Evolutionary conservation across 2,888 invertebrate species (phyloP).

Genomic region (Halictus quadricinctus): DNA sequence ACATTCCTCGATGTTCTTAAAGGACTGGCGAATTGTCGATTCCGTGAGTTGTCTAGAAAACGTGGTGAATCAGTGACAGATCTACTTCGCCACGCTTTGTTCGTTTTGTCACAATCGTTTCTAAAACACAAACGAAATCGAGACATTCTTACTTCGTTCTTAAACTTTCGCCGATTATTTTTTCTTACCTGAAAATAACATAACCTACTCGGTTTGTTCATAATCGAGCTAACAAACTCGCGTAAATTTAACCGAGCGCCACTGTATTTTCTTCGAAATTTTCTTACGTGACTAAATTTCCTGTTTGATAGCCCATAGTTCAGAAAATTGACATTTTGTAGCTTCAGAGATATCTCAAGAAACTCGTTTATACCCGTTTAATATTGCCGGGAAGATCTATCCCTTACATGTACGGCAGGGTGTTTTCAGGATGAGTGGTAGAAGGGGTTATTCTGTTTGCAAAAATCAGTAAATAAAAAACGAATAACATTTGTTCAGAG

Average conservation of each 20-base stretch:
- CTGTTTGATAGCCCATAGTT: background rate
- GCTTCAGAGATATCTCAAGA: too few relatives aligned
- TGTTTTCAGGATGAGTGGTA: too few relatives aligned
- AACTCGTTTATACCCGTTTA: too few relatives aligned
- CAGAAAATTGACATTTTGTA: too few relatives aligned
- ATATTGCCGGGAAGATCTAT: too few relatives aligned
- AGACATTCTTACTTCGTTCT: background rate
- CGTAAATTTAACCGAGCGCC: background rate
- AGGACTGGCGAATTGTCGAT: constrained; percentile 79
- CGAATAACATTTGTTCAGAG: too few relatives aligned
- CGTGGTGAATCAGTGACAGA: constrained; percentile 85
- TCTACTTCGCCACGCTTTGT: constrained; percentile 83
- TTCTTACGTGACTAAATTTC: background rate
- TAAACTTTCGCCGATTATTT: background rate
- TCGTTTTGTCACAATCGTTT: constrained; percentile 77
- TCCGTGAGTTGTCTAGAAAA: constrained; percentile 80
- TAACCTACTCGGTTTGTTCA: background rate
- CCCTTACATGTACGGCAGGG: too few relatives aligned
- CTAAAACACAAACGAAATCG: constrained; percentile 69
- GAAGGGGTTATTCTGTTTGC: too few relatives aligned
- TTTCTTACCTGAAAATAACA: background rate
- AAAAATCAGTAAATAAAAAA: too few relatives aligned
- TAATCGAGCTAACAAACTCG: background rate
- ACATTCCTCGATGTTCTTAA: constrained; percentile 79
- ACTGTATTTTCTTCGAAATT: background rate